Conservation (phyloP, 1,140 invertebrate genomes). For the Drosophila nigromelanica region DNA sequence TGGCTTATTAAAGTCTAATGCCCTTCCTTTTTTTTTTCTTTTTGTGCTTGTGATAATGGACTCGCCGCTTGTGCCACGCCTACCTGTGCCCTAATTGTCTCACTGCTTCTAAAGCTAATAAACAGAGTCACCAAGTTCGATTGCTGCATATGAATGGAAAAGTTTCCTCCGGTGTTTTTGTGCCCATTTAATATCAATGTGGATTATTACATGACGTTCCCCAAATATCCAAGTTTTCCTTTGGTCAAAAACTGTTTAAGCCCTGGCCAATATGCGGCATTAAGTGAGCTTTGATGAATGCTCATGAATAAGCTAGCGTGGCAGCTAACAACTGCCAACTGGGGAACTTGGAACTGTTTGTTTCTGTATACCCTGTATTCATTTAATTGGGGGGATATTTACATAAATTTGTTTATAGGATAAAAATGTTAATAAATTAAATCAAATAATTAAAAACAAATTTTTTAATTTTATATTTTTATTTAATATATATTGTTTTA, state of each 20-base stretch:
- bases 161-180: constrained; percentile 29
- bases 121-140: constrained; percentile 46
- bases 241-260: constrained; percentile 73
- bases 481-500: no score
- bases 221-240: constrained; percentile 46
- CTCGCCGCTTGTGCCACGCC: neutral
- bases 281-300: constrained; percentile 78
- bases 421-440: no score
- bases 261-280: constrained; percentile 69
- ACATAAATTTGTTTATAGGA: no score
- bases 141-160: constrained; percentile 68
- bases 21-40: neutral
- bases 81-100: constrained; percentile 48
- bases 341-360: constrained; percentile 12
- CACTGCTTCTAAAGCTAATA: constrained; percentile 33
- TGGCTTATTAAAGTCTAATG: constrained; percentile 81
- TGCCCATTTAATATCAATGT: constrained; percentile 68
- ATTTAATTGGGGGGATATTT: no score
- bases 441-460: no score
- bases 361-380: constrained; percentile 10
- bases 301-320: constrained; percentile 76
- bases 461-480: no score
- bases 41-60: constrained; percentile 48
- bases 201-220: constrained; percentile 55
- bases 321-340: constrained; percentile 12